Evolutionary conservation across 2,113 vertebrate species (phyloP), one percentile per base, ranked within the genome.

Genomic region (Cryptomyrus ogoouensis): DNA sequence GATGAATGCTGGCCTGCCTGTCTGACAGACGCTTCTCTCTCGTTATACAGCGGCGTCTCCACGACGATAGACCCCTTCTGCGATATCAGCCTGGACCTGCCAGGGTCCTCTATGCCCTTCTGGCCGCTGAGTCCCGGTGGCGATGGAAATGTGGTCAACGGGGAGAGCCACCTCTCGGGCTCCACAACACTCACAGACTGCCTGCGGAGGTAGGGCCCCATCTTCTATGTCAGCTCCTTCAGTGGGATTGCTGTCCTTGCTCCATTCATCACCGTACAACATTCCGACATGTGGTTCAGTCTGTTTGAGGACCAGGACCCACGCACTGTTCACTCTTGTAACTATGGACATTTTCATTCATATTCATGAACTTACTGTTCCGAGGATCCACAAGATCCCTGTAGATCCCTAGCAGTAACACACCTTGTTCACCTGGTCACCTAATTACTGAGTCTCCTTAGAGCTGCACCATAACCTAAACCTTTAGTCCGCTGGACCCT

Each of bases 1-100:
- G 83, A 86, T 8, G 24, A 17, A 13, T 85, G 47, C 83, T 80
- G 15, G 74, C 5, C 35, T 42, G 19, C 13, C 74, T 39, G 74
- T 7, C 13, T 19, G 74, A 77, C 15, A 17, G 31, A 80, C 6
- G 2, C 74, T 80, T 21, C 35, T 39, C 35, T 85, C 46, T 85
- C 42, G 5, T 13, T 5, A 17, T 90, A 0, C 52, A 99, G 98
- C 17, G 98, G 98, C 3, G 98, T 99, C 93, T 99, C 98, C 90
- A 99, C 98, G 5, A 99, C 98, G 24, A 99, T 99, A 96, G 98
- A 99, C 93, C 98, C 98, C 0, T 99, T 99, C 92, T 99, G 98
- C 98, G 98, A 99, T 95, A 99, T 99, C 95, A 99, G 98, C 91
- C 94, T 99, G 94, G 98, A 99, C 93, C 95, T 99, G 91, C 98